A percentile compares a stretch with the other conserved stretches of the same genome.
Evolutionary conservation across 2,797 vertebrate genomes (phyloP).

Genomic region (Gallinago stenura): DNA sequence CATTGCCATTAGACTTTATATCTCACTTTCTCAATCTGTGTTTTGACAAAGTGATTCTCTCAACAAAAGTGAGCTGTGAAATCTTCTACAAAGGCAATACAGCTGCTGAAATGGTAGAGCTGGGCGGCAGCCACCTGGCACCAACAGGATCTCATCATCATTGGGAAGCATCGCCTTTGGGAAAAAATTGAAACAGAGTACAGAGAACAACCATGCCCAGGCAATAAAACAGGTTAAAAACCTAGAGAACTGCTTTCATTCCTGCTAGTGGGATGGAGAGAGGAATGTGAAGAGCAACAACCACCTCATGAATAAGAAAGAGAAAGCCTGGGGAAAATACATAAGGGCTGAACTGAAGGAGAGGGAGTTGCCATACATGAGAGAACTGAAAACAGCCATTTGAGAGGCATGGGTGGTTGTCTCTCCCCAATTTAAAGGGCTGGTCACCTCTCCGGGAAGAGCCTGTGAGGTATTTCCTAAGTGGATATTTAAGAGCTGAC

Average conservation of each 20-base stretch:
- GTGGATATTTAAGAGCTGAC: background rate
- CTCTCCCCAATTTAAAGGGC: background rate
- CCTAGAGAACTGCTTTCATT: background rate
- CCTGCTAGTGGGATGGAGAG: background rate
- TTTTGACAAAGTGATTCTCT: background rate
- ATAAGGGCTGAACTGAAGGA: background rate
- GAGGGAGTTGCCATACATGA: background rate
- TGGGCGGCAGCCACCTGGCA: background rate
- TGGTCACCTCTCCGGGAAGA: background rate
- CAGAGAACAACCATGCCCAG: background rate
- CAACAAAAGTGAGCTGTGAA: slow-evolving; percentile 8
- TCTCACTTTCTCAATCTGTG: background rate
- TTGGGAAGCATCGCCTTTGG: background rate
- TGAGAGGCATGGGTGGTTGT: background rate
- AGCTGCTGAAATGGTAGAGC: background rate
- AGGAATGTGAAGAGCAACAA: background rate
- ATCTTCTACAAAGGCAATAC: slow-evolving; percentile 3
- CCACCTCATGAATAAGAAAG: background rate
- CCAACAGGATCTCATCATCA: background rate
- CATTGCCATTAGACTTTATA: background rate
- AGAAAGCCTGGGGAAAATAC: background rate
- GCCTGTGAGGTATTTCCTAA: background rate
- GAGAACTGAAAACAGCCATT: background rate
- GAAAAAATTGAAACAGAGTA: background rate
- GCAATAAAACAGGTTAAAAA: background rate